phyloP scores from a whole-genome alignment of 2,888 invertebrate genomes.

The Aporophyla nigra region DNA sequence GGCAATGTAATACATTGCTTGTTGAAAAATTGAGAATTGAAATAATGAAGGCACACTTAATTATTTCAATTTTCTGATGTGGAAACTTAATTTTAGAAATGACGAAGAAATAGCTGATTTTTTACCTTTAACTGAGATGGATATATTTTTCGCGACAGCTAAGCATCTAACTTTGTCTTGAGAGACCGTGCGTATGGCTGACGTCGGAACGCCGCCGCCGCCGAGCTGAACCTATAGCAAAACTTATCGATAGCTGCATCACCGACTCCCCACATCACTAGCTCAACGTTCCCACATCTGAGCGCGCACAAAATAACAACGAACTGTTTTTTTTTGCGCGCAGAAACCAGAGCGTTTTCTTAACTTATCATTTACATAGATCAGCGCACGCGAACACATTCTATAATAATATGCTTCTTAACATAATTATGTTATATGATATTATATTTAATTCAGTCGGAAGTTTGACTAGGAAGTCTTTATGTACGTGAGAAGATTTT shows the following conservation, averaged over 20 bases:
- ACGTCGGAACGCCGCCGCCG: neutral
- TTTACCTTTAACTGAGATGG: no score
- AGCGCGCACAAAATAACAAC: conserved; percentile 64
- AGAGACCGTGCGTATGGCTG: no score
- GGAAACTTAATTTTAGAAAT: no score
- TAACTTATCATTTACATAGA: conserved; percentile 69
- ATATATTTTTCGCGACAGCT: no score
- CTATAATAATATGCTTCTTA: conserved; percentile 59
- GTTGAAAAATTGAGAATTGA: no score
- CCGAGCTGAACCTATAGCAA: neutral
- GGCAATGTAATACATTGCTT: neutral
- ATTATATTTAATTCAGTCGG: conserved; percentile 44
- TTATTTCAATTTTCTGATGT: no score
- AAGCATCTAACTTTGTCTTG: neutral
- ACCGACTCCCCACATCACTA: conserved; percentile 54
- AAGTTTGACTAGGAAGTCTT: conserved; percentile 51
- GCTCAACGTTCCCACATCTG: conserved; percentile 71
- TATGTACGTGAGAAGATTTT: conserved; percentile 49
- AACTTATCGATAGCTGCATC: neutral
- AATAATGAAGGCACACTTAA: no score
- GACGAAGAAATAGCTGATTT: no score
- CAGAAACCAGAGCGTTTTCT: conserved; percentile 70
- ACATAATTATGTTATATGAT: conserved; percentile 50
- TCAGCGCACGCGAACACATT: conserved; percentile 67
- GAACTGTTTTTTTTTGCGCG: conserved; percentile 72